Percentiles rank a stretch among this genome's conserved stretches.
Conservation (phyloP, 1,140 invertebrate genomes). For the Aphaenogaster ashmeadi region DNA sequence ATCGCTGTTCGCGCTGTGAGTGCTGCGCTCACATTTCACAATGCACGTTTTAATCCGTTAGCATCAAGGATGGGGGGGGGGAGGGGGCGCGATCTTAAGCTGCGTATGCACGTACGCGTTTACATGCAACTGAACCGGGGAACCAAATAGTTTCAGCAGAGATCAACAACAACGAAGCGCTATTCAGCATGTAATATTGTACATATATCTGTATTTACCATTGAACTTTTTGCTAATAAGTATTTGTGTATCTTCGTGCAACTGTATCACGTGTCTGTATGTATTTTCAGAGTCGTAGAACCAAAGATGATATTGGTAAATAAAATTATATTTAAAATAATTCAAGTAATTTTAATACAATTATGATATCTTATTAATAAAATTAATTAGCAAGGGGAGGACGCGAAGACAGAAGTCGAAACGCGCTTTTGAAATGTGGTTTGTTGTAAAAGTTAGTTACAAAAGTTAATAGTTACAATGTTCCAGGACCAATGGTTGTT, state of each 20-base stretch:
- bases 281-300: neutral
- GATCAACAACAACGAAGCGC: slow-evolving; percentile 6
- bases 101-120: neutral
- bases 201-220: neutral
- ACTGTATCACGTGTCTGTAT: neutral
- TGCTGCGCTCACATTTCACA: slow-evolving; percentile 30
- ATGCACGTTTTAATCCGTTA: slow-evolving; percentile 34
- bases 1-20: slow-evolving; percentile 1
- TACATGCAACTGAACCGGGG: slow-evolving; percentile 4
- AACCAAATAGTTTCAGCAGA: slow-evolving; percentile 6
- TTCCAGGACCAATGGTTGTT: too few species aligned
- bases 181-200: neutral
- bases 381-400: neutral
- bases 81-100: slow-evolving; percentile 21
- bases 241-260: neutral
- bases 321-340: neutral
- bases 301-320: neutral
- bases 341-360: neutral
- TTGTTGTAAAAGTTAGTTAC: neutral
- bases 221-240: slow-evolving; percentile 31
- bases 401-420: too few species aligned
- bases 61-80: neutral
- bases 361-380: neutral
- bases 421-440: too few species aligned
- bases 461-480: neutral